Conservation (phyloP, 2,888 invertebrate genomes). For the Calephelis perditalis region DNA sequence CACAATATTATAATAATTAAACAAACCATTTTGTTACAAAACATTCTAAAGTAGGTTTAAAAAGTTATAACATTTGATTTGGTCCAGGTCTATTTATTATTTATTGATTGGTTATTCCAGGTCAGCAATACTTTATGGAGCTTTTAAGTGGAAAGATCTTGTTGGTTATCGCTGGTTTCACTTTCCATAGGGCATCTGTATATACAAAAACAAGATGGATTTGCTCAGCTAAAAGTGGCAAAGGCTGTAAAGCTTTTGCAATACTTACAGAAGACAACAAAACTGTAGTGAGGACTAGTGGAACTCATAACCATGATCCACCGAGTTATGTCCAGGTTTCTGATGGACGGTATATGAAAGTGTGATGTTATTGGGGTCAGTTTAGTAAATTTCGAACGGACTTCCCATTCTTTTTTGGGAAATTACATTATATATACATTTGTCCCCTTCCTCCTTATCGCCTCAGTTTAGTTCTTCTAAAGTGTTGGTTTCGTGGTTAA, state of each 20-base stretch:
- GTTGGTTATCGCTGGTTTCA: slow-evolving; percentile 1
- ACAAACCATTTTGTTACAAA: too few species aligned
- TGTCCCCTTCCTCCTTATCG: too few species aligned
- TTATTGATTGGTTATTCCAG: background rate
- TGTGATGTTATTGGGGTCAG: background rate
- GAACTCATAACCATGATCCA: slow-evolving; percentile 2
- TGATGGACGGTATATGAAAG: slow-evolving; percentile 5
- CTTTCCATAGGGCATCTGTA: slow-evolving; percentile 8
- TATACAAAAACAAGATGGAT: slow-evolving; percentile 7
- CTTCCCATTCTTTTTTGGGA: too few species aligned
- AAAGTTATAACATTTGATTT: too few species aligned
- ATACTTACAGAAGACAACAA: slow-evolving; percentile 6
- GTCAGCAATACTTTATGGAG: background rate
- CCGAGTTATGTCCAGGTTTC: background rate
- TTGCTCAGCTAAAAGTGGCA: slow-evolving; percentile 12
- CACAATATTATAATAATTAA: too few species aligned
- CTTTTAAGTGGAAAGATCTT: slow-evolving; percentile 11
- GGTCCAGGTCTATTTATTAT: background rate
- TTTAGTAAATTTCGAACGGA: too few species aligned
- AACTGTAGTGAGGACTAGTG: background rate
- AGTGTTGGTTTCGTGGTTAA: too few species aligned
- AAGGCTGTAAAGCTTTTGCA: slow-evolving; percentile 12
- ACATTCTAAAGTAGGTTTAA: too few species aligned
- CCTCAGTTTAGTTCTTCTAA: too few species aligned
- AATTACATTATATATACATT: too few species aligned